Percentiles rank a stretch among this genome's conserved stretches.
Conservation (phyloP, 2,113 vertebrate species). For the Psammodynastes pulverulentus region DNA sequence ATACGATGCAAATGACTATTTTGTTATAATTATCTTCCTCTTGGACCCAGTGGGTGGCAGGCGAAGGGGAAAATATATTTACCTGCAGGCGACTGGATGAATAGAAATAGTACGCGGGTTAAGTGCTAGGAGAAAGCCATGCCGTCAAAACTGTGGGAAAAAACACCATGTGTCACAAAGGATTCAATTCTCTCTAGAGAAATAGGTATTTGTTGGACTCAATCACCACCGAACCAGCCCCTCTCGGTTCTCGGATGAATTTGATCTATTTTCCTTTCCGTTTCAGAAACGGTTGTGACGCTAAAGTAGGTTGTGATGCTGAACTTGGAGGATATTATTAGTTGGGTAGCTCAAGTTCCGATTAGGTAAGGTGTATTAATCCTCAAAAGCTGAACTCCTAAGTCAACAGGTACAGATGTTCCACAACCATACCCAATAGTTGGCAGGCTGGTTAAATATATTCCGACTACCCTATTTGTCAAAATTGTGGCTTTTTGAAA, state of each 20-base stretch:
- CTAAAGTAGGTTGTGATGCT: background rate
- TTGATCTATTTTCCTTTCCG: background rate
- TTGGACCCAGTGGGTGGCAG: slow-evolving; percentile 42
- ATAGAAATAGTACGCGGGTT: slow-evolving; percentile 49
- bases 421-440: background rate
- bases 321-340: background rate
- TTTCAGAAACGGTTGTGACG: background rate
- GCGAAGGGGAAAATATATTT: slow-evolving; percentile 58
- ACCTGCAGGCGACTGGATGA: slow-evolving; percentile 58
- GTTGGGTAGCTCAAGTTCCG: background rate
- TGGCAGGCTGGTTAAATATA: background rate
- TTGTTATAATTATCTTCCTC: slow-evolving; percentile 46
- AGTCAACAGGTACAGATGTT: background rate
- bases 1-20: slow-evolving; percentile 46
- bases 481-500: background rate
- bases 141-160: slow-evolving; percentile 60
- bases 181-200: slow-evolving; percentile 6
- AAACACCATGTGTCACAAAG: slow-evolving; percentile 53
- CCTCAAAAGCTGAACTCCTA: background rate
- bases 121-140: slow-evolving; percentile 41
- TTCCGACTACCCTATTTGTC: background rate
- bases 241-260: background rate
- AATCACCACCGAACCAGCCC: background rate
- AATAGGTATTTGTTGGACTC: slow-evolving; percentile 7
- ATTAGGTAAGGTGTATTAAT: background rate